A percentile compares a stretch with the other conserved stretches of the same genome.
Evolutionary conservation across 1,140 invertebrate species (phyloP).

Genomic region (Ostrea edulis): DNA sequence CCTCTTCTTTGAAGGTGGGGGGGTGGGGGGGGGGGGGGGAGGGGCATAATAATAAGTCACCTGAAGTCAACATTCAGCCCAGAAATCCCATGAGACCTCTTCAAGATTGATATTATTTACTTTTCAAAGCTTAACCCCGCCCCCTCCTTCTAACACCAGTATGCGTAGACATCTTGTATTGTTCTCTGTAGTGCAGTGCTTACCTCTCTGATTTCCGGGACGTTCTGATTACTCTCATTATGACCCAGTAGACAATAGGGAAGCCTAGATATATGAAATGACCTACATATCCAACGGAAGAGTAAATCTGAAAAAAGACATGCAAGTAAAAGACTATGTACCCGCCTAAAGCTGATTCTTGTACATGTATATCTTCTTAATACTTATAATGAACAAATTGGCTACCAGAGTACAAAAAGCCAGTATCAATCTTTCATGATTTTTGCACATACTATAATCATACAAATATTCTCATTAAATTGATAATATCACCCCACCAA

Average conservation of each 20-base stretch:
- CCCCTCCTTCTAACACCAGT: no score
- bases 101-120: no score
- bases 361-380: background rate
- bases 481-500: no score
- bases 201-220: background rate
- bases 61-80: no score
- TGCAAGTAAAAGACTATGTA: background rate
- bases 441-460: no score
- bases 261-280: slow-evolving; percentile 59
- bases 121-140: no score
- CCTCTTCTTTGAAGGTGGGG: no score
- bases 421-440: background rate
- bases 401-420: background rate
- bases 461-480: no score
- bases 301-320: slow-evolving; percentile 79
- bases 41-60: no score
- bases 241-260: slow-evolving; percentile 26
- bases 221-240: background rate
- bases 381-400: background rate
- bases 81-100: no score
- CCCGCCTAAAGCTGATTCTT: background rate
- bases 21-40: no score
- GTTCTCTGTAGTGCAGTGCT: background rate
- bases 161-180: background rate
- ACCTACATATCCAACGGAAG: slow-evolving; percentile 84